Evolutionary conservation across 2,888 invertebrate genomes (phyloP).

Genomic region (Theodoxus fluviatilis): DNA sequence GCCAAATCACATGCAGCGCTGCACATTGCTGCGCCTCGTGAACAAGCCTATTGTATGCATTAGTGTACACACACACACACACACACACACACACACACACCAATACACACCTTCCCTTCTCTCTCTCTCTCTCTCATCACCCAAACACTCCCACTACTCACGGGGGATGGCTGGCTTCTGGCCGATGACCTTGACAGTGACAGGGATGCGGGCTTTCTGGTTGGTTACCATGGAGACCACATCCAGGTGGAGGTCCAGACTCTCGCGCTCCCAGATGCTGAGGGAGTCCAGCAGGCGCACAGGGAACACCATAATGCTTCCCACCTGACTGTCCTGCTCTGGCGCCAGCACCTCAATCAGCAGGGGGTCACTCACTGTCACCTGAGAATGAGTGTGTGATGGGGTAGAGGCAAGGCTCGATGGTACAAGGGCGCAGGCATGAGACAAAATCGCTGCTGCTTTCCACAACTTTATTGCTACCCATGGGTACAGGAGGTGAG

Average conservation of each 20-base stretch:
- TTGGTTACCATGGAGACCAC: conserved; percentile 50
- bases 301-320: conserved; percentile 47
- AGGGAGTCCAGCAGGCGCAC: conserved; percentile 51
- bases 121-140: no score
- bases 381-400: no score
- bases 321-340: conserved; percentile 47
- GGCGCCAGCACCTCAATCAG: conserved; percentile 48
- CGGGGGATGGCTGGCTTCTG: conserved; percentile 48
- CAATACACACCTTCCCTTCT: no score
- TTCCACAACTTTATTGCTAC: no score
- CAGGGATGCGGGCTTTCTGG: conserved; percentile 52
- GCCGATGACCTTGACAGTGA: conserved; percentile 53
- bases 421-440: no score
- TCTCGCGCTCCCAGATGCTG: conserved; percentile 51
- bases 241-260: conserved; percentile 50
- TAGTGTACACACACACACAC: background rate
- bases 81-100: background rate
- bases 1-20: no score
- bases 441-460: no score
- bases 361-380: conserved; percentile 49
- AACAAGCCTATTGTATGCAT: no score
- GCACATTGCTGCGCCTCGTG: no score
- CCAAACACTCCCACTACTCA: no score
- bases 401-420: no score
- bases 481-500: background rate